phyloP scores from a whole-genome alignment of 2,113 vertebrate genomes.

The Aramus guarauna region DNA sequence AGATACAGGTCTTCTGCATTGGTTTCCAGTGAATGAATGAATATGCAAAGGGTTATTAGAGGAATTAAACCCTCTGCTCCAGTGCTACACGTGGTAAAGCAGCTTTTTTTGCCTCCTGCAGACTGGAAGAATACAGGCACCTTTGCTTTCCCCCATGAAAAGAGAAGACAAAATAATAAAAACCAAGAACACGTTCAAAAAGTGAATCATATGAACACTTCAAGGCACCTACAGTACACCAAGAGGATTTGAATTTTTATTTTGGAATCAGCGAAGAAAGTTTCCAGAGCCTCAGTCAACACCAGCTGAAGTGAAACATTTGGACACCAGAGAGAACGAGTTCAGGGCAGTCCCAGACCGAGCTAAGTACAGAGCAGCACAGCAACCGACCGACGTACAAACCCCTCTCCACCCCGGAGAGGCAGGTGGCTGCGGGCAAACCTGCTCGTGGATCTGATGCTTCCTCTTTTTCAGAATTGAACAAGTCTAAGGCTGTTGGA shows the following conservation, averaged over 20 bases:
- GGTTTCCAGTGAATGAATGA: background rate
- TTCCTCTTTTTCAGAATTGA: background rate
- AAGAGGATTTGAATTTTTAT: background rate
- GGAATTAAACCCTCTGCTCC: background rate
- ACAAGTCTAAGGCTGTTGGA: background rate
- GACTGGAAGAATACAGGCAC: background rate
- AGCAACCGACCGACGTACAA: background rate
- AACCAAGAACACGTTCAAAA: accelerated
- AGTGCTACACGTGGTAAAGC: background rate
- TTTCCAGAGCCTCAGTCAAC: background rate
- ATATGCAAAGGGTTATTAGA: background rate
- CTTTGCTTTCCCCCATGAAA: background rate
- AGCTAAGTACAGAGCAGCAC: background rate
- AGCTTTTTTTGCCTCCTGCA: background rate
- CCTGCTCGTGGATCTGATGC: background rate
- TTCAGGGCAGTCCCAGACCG: background rate
- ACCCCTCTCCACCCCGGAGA: background rate
- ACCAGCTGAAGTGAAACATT: background rate
- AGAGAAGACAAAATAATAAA: background rate
- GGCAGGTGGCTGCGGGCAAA: background rate
- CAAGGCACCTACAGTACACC: background rate
- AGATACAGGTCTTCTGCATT: background rate
- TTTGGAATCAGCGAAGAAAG: background rate
- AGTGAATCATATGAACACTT: background rate
- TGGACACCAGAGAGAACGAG: background rate